phyloP scores from a whole-genome alignment of 2,797 vertebrate species.

The Adrianichthys oophorus region DNA sequence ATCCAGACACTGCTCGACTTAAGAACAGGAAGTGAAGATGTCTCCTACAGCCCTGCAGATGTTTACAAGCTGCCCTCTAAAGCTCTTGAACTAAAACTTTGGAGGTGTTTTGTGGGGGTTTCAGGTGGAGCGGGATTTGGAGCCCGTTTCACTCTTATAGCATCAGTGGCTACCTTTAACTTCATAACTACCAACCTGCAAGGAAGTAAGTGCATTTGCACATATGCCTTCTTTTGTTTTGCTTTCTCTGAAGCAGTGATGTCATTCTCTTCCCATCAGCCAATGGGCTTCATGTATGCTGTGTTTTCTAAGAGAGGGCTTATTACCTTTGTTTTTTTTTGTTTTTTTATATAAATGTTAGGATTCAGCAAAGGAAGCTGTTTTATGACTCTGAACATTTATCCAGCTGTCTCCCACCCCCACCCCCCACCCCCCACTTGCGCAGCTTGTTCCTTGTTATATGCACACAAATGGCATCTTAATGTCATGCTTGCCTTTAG shows the following conservation, averaged over 20 bases:
- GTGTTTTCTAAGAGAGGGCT: conserved; percentile 49
- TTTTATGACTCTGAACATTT: conserved; percentile 29
- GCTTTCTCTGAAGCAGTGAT: conserved; percentile 16
- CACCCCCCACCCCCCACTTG: too few species aligned
- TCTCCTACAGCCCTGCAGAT: not conserved
- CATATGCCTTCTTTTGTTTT: conserved; percentile 16
- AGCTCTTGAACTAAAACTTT: not conserved
- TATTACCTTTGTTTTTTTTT: conserved; percentile 24
- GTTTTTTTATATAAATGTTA: conserved; percentile 22
- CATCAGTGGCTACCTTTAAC: not conserved
- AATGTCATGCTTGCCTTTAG: conserved; percentile 67
- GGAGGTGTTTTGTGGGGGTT: too few species aligned
- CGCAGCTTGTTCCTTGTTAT: conserved; percentile 28
- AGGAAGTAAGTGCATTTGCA: conserved; percentile 5
- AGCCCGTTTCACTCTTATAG: not conserved
- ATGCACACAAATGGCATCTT: conserved; percentile 45
- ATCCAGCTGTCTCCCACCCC: too few species aligned
- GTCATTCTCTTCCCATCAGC: conserved; percentile 4
- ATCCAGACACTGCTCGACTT: not conserved
- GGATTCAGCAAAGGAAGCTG: conserved; percentile 35
- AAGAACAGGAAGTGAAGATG: not conserved
- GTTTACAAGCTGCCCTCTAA: conserved; percentile 1
- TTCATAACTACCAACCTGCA: not conserved
- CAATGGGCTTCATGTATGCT: not conserved
- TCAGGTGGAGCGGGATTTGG: not conserved